phyloP scores from a whole-genome alignment of 2,888 invertebrate genomes.

The Zygogramma bicolorata region DNA sequence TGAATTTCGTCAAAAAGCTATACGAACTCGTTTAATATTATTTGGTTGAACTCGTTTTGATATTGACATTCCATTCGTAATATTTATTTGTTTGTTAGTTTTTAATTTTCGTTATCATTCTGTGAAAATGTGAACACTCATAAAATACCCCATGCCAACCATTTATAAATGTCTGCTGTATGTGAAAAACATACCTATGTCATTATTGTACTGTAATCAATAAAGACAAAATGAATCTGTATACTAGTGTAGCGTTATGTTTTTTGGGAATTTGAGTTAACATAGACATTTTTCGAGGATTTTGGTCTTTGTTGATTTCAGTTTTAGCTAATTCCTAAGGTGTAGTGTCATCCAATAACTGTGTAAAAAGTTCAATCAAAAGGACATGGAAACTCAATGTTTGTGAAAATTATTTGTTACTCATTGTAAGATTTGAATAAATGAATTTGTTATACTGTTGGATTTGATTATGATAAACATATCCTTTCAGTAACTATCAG shows the following conservation, averaged over 20 bases:
- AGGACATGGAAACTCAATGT: not conserved
- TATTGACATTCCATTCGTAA: no score
- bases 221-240: no score
- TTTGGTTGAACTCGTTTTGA: no score
- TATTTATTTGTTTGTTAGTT: not conserved
- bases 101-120: not conserved
- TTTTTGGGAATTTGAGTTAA: no score
- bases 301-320: not conserved
- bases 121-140: not conserved
- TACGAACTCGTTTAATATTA: no score
- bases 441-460: not conserved
- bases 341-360: not conserved
- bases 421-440: not conserved
- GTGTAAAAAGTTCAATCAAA: not conserved
- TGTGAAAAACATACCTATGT: constrained; percentile 13
- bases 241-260: no score
- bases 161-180: constrained; percentile 23
- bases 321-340: not conserved
- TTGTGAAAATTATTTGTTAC: constrained; percentile 10
- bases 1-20: no score
- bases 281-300: not conserved
- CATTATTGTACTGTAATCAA: constrained; percentile 11
- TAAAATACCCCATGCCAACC: not conserved
- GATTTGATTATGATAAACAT: not conserved
- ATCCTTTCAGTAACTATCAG: no score